Evolutionary conservation across 1,140 invertebrate species (phyloP).

Genomic region (Goniozus legneri): DNA sequence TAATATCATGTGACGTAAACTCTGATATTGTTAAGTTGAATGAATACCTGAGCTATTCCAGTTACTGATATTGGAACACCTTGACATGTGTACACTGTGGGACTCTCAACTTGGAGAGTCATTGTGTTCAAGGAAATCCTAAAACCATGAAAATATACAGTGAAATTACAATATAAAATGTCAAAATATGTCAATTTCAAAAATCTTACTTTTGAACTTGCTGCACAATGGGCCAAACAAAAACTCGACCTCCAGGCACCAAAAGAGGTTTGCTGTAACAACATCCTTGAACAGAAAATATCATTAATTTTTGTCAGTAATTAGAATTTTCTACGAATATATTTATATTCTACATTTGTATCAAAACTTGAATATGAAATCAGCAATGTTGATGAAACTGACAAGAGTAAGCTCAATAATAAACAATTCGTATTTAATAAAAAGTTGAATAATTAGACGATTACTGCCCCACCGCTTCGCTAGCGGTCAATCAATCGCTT

Average conservation of each 20-base stretch:
- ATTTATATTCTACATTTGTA: too few relatives aligned
- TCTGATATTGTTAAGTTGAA: conserved; percentile 2
- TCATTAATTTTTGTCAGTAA: too few relatives aligned
- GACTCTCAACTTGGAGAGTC: conserved; percentile 89
- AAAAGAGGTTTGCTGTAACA: conserved; percentile 87
- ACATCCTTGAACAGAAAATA: conserved; percentile 79
- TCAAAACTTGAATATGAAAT: background rate
- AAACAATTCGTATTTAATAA: too few relatives aligned
- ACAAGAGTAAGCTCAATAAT: too few relatives aligned
- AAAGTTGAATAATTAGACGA: too few relatives aligned
- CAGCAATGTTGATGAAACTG: too few relatives aligned
- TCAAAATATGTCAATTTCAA: background rate
- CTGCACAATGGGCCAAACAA: conserved; percentile 95
- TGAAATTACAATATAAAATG: conserved; percentile 19
- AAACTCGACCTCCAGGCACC: conserved; percentile 92
- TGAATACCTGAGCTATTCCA: conserved; percentile 86
- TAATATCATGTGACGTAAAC: too few relatives aligned
- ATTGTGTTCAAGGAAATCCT: conserved; percentile 95
- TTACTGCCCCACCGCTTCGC: too few relatives aligned
- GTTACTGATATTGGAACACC: conserved; percentile 97
- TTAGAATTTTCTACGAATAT: too few relatives aligned
- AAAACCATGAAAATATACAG: conserved; percentile 23
- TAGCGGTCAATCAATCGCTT: too few relatives aligned
- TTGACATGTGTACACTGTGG: conserved; percentile 92
- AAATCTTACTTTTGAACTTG: conserved; percentile 81